These are phyloP conservation scores for Rhopilema esculentum DNA, from an alignment of 30 jellyfish, hydroid and myxozoan genomes.

Conservation along the genomic window DNA sequence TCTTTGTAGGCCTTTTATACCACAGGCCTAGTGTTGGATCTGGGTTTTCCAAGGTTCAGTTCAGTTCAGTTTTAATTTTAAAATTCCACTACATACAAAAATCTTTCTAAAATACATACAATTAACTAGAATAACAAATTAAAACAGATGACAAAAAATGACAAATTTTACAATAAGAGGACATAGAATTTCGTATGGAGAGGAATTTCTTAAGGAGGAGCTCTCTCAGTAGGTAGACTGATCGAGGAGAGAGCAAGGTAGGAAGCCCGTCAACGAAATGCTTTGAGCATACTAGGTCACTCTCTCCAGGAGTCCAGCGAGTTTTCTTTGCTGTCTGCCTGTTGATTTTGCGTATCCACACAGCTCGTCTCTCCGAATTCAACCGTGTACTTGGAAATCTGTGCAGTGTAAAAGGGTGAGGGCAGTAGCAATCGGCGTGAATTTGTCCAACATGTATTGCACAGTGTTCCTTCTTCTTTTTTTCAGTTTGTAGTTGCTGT, in stretches of 20 bases:
- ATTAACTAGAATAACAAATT: no score
- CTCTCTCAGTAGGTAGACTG: no score
- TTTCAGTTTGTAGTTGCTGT: no score
- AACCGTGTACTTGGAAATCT: neutral
- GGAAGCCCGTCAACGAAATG: constrained; percentile 3
- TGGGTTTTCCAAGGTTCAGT: neutral
- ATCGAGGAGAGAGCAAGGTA: no score
- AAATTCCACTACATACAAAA: no score
- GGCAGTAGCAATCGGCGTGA: neutral
- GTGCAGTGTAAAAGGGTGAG: neutral
- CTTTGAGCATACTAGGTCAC: constrained; percentile 10
- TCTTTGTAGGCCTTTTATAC: neutral
- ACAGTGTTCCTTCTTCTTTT: no score
- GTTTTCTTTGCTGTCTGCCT: neutral
- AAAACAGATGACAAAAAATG: no score
- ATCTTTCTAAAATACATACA: no score
- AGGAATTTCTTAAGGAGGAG: no score
- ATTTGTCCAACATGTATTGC: neutral
- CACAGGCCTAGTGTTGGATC: neutral
- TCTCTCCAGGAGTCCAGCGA: neutral
- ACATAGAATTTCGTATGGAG: no score
- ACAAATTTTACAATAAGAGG: no score
- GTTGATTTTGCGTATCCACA: neutral
- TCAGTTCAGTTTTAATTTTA: no score
- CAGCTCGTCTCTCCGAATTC: neutral